Conservation (phyloP, 2,888 invertebrate genomes). For the Limnephilus rhombicus region DNA sequence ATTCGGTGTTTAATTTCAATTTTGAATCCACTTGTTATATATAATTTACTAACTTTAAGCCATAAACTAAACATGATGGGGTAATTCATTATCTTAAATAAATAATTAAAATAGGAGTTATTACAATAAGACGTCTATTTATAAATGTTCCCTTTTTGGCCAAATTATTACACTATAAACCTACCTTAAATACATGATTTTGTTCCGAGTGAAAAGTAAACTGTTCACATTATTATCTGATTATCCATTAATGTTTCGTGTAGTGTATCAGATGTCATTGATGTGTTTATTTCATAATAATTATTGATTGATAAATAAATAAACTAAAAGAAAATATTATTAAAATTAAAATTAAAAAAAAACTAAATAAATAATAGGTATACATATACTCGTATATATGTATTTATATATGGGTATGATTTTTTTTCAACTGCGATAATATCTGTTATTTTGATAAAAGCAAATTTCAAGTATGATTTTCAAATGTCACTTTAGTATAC, state of each 20-base stretch:
- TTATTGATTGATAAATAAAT: background rate
- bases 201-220: background rate
- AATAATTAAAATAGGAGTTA: constrained; percentile 18
- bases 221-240: background rate
- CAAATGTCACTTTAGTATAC: too few species aligned
- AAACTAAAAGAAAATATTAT: background rate
- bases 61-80: constrained; percentile 16
- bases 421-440: background rate
- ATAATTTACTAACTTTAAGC: background rate
- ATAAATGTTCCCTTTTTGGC: constrained; percentile 38
- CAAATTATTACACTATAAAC: constrained; percentile 10
- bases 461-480: too few species aligned
- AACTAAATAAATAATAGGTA: background rate
- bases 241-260: constrained; percentile 19
- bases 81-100: constrained; percentile 42
- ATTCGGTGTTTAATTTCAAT: background rate
- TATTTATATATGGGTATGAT: too few species aligned
- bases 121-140: background rate
- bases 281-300: background rate
- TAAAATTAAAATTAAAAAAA: background rate
- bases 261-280: constrained; percentile 15
- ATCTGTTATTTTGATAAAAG: background rate
- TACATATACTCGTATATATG: background rate
- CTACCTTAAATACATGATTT: background rate
- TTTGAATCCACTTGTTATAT: background rate